Evolutionary conservation across 2,888 invertebrate species (phyloP).

Genomic region (Pandemis corylana): DNA sequence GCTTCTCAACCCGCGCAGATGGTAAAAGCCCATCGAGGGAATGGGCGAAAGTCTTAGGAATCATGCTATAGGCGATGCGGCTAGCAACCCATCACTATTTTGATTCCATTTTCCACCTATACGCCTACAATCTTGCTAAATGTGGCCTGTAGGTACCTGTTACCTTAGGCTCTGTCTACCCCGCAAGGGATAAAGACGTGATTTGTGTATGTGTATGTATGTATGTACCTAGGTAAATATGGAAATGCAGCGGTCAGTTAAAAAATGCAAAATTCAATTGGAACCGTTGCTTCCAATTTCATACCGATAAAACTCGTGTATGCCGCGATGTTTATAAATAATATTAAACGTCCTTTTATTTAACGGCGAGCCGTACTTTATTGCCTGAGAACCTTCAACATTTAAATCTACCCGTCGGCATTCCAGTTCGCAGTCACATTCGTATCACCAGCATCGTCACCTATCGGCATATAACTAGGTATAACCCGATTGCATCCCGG

Average conservation of each 20-base stretch:
- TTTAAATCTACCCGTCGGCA: conserved; percentile 57
- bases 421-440: conserved; percentile 61
- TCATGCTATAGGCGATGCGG: too few relatives aligned
- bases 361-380: conserved; percentile 37
- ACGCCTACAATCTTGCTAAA: too few relatives aligned
- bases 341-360: conserved; percentile 39
- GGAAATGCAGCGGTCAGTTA: not conserved
- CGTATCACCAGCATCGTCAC: conserved; percentile 67
- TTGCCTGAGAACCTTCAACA: conserved; percentile 38
- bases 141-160: too few relatives aligned
- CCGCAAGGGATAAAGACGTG: too few relatives aligned
- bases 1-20: too few relatives aligned
- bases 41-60: too few relatives aligned
- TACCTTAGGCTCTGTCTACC: too few relatives aligned
- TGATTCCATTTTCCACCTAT: too few relatives aligned
- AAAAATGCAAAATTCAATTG: conserved; percentile 1
- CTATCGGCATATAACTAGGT: conserved; percentile 50
- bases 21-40: too few relatives aligned
- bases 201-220: too few relatives aligned
- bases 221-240: too few relatives aligned
- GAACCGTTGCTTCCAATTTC: conserved; percentile 6
- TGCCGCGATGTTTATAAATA: conserved; percentile 21
- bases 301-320: not conserved
- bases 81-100: too few relatives aligned
- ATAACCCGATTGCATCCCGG: conserved; percentile 61